Percentiles rank a stretch among this genome's conserved stretches.
These are phyloP conservation scores for Sarcophaga bullata DNA, from an alignment of 1,140 invertebrate species.

Conservation along the genomic window DNA sequence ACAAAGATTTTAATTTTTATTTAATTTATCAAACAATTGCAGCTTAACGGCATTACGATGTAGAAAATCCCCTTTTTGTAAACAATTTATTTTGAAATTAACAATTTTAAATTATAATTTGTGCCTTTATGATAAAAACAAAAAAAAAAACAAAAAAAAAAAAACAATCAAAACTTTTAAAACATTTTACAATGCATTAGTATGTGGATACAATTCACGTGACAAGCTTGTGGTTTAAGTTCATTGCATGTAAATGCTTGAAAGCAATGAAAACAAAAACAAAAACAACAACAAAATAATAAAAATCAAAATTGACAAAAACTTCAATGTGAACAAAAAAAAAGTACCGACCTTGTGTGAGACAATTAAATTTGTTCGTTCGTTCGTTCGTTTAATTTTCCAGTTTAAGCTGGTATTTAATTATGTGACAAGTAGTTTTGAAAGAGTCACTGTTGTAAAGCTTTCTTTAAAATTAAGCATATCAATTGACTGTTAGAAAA, in stretches of 20 bases:
- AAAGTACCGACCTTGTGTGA: not conserved
- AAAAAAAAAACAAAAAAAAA: no score
- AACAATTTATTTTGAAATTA: not conserved
- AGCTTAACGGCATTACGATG: not conserved
- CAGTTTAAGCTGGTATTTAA: no score
- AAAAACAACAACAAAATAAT: not conserved
- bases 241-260: not conserved
- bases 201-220: not conserved
- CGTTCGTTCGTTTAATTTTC: no score
- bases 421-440: no score
- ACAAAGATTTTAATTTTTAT: no score
- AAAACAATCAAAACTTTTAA: no score
- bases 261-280: not conserved
- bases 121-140: not conserved
- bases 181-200: not conserved
- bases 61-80: not conserved
- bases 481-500: no score
- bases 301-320: not conserved
- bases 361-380: no score
- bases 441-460: no score
- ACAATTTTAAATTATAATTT: not conserved
- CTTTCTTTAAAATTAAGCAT: no score
- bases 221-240: constrained; percentile 9
- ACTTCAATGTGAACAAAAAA: not conserved
- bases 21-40: not conserved